phyloP scores from a whole-genome alignment of 2,113 vertebrate species.

The Hippocampus abdominalis region DNA sequence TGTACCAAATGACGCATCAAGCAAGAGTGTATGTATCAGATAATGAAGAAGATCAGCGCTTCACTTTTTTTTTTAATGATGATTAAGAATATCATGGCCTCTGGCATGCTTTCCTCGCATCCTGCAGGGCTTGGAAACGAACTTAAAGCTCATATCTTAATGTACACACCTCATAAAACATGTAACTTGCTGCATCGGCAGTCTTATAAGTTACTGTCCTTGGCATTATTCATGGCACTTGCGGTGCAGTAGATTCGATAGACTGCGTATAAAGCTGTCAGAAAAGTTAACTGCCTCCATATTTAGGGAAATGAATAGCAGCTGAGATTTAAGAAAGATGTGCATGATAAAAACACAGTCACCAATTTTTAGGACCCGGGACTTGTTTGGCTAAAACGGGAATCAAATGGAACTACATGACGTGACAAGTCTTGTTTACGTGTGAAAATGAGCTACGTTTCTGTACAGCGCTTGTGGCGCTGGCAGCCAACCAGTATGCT shows the following conservation, averaged over 20 bases:
- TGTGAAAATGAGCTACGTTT: too few species aligned
- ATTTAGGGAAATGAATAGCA: too few species aligned
- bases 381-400: too few species aligned
- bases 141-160: background rate
- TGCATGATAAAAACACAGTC: background rate
- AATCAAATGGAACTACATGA: too few species aligned
- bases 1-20: too few species aligned
- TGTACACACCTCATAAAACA: background rate
- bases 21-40: background rate
- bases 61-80: background rate
- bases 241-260: background rate
- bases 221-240: background rate
- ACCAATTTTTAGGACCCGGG: too few species aligned
- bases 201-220: background rate
- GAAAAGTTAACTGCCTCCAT: background rate
- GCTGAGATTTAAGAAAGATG: constrained; percentile 7
- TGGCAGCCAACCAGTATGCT: too few species aligned
- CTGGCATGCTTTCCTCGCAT: background rate
- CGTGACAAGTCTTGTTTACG: too few species aligned
- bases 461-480: too few species aligned
- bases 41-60: background rate
- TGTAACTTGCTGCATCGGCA: background rate
- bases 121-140: background rate
- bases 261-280: background rate
- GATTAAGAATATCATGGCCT: background rate